Evolutionary conservation across 2,888 invertebrate species (phyloP).

Genomic region (Cybosia mesomella): DNA sequence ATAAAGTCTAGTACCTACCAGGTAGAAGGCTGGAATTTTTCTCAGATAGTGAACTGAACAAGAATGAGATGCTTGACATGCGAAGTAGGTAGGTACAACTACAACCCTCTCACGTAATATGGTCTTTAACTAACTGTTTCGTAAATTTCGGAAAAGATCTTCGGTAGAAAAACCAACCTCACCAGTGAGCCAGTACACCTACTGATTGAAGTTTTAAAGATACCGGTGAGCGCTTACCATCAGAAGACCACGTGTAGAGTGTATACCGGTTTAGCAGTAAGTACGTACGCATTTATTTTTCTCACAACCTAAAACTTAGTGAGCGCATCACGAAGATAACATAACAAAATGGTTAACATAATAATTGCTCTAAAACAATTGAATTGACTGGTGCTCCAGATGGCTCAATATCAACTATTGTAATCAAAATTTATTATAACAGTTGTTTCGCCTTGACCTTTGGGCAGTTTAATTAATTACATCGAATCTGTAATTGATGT

Average conservation of each 20-base stretch:
- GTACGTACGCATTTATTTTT: not conserved
- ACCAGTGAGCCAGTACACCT: too few species aligned
- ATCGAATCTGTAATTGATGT: slow-evolving; percentile 47
- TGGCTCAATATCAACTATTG: slow-evolving; percentile 21
- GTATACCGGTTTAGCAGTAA: not conserved
- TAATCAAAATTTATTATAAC: slow-evolving; percentile 8
- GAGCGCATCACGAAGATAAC: not conserved
- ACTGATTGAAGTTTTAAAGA: not conserved
- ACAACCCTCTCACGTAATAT: too few species aligned
- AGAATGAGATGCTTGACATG: too few species aligned
- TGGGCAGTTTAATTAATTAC: slow-evolving; percentile 37
- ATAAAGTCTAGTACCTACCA: too few species aligned
- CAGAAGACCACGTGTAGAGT: not conserved
- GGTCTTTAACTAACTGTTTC: too few species aligned
- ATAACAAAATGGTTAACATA: not conserved
- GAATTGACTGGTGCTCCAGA: slow-evolving; percentile 32
- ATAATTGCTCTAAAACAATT: not conserved
- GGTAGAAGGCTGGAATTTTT: too few species aligned
- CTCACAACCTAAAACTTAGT: not conserved
- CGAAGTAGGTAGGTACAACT: too few species aligned
- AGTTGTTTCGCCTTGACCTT: slow-evolving; percentile 41
- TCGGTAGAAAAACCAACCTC: too few species aligned
- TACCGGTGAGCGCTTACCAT: not conserved
- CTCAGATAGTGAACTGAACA: too few species aligned
- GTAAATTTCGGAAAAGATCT: too few species aligned